These are phyloP conservation scores for Drosophila pachea DNA, from an alignment of 1,140 invertebrate genomes.

Conservation along the genomic window DNA sequence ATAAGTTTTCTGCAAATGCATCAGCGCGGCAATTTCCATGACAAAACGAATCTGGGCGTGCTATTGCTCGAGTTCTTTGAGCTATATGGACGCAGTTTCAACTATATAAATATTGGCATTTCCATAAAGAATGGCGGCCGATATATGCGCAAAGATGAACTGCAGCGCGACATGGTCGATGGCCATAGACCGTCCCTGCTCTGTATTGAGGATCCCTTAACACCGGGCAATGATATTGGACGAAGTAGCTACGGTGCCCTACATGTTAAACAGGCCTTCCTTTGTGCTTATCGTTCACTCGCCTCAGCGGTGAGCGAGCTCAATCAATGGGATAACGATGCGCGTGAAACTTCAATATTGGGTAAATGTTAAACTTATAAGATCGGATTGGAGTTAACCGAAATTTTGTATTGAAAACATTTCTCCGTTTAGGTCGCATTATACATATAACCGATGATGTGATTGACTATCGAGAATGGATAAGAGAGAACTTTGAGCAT, in stretches of 20 bases:
- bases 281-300: constrained; percentile 94
- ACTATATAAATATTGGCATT: constrained; percentile 97
- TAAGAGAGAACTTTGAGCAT: constrained; percentile 81
- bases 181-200: constrained; percentile 94
- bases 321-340: constrained; percentile 81
- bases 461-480: constrained; percentile 91
- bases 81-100: constrained; percentile 97
- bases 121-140: constrained; percentile 95
- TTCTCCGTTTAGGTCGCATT: constrained; percentile 85
- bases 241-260: constrained; percentile 95
- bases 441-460: constrained; percentile 96
- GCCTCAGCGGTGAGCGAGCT: constrained; percentile 88
- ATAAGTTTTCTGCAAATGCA: constrained; percentile 96
- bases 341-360: constrained; percentile 72
- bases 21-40: constrained; percentile 82
- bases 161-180: constrained; percentile 94
- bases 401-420: neutral
- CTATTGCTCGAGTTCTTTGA: constrained; percentile 98
- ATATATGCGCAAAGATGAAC: constrained; percentile 97
- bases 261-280: constrained; percentile 96
- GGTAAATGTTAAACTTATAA: constrained; percentile 67
- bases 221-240: constrained; percentile 97
- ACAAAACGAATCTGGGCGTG: constrained; percentile 91
- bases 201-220: constrained; percentile 98
- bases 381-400: too few species aligned